Evolutionary conservation across 2,888 invertebrate genomes (phyloP).

Genomic region (Drosophila mettleri): DNA sequence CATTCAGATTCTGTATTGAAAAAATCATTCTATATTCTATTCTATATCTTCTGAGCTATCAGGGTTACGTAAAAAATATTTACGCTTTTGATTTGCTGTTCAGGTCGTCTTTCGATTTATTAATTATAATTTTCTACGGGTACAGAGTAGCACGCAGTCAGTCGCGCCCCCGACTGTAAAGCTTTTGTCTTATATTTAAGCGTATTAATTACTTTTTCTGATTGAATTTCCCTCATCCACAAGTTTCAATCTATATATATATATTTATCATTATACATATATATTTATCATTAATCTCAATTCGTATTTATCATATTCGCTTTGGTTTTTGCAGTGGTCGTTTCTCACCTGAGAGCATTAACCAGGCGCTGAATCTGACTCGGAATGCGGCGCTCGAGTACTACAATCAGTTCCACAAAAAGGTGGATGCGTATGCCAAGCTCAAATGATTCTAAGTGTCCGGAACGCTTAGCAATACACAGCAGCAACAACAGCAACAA

Average conservation of each 20-base stretch:
- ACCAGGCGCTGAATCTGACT: constrained; percentile 90
- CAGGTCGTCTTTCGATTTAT: no score
- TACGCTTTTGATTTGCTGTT: no score
- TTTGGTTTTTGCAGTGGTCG: constrained; percentile 87
- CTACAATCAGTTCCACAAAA: constrained; percentile 91
- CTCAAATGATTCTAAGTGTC: constrained; percentile 87
- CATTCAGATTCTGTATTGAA: no score
- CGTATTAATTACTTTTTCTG: no score
- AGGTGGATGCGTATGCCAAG: constrained; percentile 90
- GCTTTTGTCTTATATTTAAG: no score
- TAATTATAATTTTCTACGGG: no score
- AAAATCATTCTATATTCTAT: no score
- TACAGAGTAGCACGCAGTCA: no score
- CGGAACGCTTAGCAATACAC: constrained; percentile 59
- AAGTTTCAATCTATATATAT: not conserved
- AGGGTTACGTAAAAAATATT: no score
- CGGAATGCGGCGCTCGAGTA: constrained; percentile 89
- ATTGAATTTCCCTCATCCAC: no score
- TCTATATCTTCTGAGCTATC: no score
- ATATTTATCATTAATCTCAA: not conserved
- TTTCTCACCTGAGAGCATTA: constrained; percentile 91
- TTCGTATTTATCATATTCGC: not conserved
- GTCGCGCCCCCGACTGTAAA: no score
- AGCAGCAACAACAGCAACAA: constrained; percentile 12
- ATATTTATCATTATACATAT: not conserved